Percentiles rank a stretch among this genome's conserved stretches.
Conservation (phyloP, 2,113 vertebrate species). For the Hypomesus transpacificus region DNA sequence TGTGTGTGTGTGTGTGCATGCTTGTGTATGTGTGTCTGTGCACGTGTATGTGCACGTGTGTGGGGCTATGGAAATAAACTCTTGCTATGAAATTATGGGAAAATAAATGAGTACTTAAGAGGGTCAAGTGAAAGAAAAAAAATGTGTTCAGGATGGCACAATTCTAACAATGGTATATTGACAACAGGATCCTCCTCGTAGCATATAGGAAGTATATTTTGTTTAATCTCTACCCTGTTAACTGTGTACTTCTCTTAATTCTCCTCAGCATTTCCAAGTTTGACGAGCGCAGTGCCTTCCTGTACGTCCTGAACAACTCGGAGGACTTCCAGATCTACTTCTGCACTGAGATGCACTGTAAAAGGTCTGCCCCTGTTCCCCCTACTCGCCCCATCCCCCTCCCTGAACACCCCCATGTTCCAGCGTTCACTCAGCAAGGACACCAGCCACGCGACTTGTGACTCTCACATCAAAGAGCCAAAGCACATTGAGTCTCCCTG, state of each 20-base stretch:
- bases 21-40: background rate
- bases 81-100: background rate
- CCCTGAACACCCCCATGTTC: too few relatives aligned
- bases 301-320: conserved; percentile 94
- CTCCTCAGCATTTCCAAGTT: conserved; percentile 93
- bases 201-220: background rate
- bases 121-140: too few relatives aligned
- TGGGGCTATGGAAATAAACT: background rate
- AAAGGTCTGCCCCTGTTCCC: conserved; percentile 71
- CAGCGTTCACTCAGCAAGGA: background rate
- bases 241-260: background rate
- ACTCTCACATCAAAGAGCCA: background rate
- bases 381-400: too few relatives aligned
- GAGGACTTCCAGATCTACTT: conserved; percentile 99
- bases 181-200: too few relatives aligned
- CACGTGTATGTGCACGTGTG: background rate
- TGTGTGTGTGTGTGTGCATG: background rate
- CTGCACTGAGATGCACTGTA: conserved; percentile 96
- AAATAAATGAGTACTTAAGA: too few relatives aligned
- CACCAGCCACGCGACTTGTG: background rate
- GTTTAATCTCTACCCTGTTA: background rate
- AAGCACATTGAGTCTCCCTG: background rate
- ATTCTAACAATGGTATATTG: too few relatives aligned
- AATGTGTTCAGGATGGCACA: too few relatives aligned
- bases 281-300: conserved; percentile 94